Conservation (phyloP, 1,140 invertebrate genomes). For the Apis florea region DNA sequence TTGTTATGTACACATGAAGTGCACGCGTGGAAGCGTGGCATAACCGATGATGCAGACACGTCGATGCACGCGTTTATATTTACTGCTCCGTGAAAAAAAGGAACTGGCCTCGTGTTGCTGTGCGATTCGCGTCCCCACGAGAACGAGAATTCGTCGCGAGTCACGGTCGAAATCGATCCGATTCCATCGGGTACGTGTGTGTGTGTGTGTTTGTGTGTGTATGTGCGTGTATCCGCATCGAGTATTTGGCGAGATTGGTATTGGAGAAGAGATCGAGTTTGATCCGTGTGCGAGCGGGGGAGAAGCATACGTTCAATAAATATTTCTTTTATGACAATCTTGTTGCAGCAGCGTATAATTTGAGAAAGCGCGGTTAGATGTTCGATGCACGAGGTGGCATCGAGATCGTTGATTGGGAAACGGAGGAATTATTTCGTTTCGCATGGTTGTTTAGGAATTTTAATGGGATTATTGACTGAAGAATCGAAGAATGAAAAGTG, state of each 20-base stretch:
- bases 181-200: no score
- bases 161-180: conserved; percentile 2
- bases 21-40: neutral
- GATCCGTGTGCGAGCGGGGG: neutral
- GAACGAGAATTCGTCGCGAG: no score
- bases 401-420: neutral
- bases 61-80: neutral
- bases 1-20: neutral
- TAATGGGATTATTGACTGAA: no score
- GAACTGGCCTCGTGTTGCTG: no score
- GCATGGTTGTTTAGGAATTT: neutral
- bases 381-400: neutral
- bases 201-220: no score
- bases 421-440: neutral
- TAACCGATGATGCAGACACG: neutral
- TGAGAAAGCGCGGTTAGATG: neutral
- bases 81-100: neutral
- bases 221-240: neutral
- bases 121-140: neutral
- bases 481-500: no score
- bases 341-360: neutral
- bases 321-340: neutral
- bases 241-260: neutral
- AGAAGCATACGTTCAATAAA: neutral
- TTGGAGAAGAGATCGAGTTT: neutral